phyloP scores from a whole-genome alignment of 1,140 invertebrate species.

The Leptinotarsa defecta region DNA sequence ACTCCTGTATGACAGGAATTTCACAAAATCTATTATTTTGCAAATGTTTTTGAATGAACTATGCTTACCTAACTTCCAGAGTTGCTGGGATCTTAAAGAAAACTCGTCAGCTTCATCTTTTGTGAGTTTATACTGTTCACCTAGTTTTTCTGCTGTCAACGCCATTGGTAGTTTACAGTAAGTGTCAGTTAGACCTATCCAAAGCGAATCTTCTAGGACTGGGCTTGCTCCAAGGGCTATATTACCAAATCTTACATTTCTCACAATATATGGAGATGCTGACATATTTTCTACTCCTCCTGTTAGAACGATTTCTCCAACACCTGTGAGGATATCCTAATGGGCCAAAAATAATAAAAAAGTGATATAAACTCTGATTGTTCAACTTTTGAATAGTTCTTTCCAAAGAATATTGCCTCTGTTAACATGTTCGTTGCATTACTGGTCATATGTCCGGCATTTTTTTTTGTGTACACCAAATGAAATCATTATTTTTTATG shows the following conservation, averaged over 20 bases:
- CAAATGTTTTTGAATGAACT: too few relatives aligned
- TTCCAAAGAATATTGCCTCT: too few relatives aligned
- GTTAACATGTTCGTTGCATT: too few relatives aligned
- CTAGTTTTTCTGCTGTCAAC: constrained; percentile 96
- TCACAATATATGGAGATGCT: constrained; percentile 86
- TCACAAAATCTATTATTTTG: too few relatives aligned
- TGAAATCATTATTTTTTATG: too few relatives aligned
- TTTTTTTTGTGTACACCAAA: too few relatives aligned
- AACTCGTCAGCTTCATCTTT: constrained; percentile 88
- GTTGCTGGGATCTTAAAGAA: constrained; percentile 81
- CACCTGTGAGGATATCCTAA: constrained; percentile 86
- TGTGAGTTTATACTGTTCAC: constrained; percentile 85
- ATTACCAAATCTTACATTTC: constrained; percentile 86
- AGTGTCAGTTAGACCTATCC: constrained; percentile 88
- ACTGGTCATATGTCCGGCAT: too few relatives aligned
- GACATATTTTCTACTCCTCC: constrained; percentile 97
- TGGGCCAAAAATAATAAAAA: neutral
- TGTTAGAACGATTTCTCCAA: constrained; percentile 85
- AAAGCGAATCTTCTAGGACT: constrained; percentile 89
- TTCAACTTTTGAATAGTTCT: too few relatives aligned
- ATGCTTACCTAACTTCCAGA: constrained; percentile 75
- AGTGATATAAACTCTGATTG: neutral
- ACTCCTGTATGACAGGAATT: too few relatives aligned
- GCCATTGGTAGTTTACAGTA: constrained; percentile 95
- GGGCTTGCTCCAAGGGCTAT: constrained; percentile 79